Base-by-base conservation (phyloP, 1,140 invertebrate genomes). In the Solen grandis region DNA sequence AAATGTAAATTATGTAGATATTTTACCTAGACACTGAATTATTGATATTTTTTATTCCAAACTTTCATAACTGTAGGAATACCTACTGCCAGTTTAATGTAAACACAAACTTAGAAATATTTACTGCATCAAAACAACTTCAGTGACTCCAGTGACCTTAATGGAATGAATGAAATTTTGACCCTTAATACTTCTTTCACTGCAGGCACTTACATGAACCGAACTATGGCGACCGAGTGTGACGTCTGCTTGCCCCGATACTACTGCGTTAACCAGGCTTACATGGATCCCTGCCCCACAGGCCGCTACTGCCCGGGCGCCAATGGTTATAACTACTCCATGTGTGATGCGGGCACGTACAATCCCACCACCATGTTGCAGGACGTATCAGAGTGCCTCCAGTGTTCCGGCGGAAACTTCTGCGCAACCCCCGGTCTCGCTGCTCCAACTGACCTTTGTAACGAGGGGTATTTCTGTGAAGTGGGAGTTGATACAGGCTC, bases 131-230 rank as follows among this genome's bases (percentile, higher is more conserved):
- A n/a, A n/a, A n/a, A n/a, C n/a, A n/a, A n/a, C n/a, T n/a, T n/a
- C n/a, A n/a, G n/a, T n/a, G n/a, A n/a, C n/a, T n/a, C n/a, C n/a
- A n/a, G n/a, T n/a, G n/a, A n/a, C n/a, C n/a, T n/a, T n/a, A n/a
- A n/a, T n/a, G n/a, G n/a, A n/a, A n/a, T n/a, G n/a, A n/a, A n/a
- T n/a, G n/a, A n/a, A n/a, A n/a, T n/a, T n/a, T n/a, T n/a, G n/a
- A n/a, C n/a, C n/a, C n/a, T n/a, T n/a, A n/a, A n/a, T n/a, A 10
- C 41, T 46, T 8, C 41, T 10, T 46, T 19, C 41, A 10, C 75
- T 84, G 33, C 72, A 91, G 90, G 90, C 27, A 87, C 85, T 2
- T 91, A 90, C 77, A 90, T 91, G 88, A 91, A 91, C 78, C 86
- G 87, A 54, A 91, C 89, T 14, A 82, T 83, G 66, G 89, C 90